Percentiles rank a stretch among this genome's conserved stretches.
Evolutionary conservation across 2,888 invertebrate species (phyloP).

Genomic region (Parnassius glacialis): DNA sequence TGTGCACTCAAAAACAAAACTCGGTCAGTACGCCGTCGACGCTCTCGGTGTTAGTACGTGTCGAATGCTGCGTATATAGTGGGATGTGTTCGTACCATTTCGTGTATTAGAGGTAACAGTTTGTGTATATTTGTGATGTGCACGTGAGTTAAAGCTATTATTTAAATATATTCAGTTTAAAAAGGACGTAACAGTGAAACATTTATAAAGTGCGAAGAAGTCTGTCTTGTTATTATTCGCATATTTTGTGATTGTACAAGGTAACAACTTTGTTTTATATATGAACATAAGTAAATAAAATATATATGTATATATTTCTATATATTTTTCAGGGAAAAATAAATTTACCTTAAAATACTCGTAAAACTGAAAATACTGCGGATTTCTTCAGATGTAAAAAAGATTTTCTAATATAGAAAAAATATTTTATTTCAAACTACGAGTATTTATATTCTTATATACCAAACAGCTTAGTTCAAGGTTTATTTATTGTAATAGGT

Average conservation of each 20-base stretch:
- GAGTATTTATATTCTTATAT: too few relatives aligned
- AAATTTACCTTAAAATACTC: too few relatives aligned
- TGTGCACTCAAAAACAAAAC: slow-evolving; percentile 7
- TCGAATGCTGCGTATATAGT: slow-evolving; percentile 6
- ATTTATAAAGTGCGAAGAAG: neutral
- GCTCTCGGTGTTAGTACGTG: slow-evolving; percentile 5
- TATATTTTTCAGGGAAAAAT: too few relatives aligned
- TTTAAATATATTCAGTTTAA: neutral
- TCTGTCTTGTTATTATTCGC: neutral
- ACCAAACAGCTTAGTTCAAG: too few relatives aligned
- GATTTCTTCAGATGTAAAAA: too few relatives aligned
- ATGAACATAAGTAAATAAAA: too few relatives aligned
- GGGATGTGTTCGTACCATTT: slow-evolving; percentile 11
- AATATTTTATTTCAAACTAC: too few relatives aligned
- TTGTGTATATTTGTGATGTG: neutral
- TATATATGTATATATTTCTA: too few relatives aligned
- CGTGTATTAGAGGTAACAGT: slow-evolving; percentile 2
- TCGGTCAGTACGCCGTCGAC: slow-evolving; percentile 23
- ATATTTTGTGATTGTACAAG: neutral
- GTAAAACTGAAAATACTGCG: too few relatives aligned
- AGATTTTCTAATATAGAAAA: too few relatives aligned
- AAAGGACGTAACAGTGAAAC: slow-evolving; percentile 5
- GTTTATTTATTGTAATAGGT: too few relatives aligned
- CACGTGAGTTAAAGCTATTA: neutral
- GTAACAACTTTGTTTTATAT: neutral